Conservation (phyloP, 2,888 invertebrate species). For the Cremastobaeus sp. region DNA sequence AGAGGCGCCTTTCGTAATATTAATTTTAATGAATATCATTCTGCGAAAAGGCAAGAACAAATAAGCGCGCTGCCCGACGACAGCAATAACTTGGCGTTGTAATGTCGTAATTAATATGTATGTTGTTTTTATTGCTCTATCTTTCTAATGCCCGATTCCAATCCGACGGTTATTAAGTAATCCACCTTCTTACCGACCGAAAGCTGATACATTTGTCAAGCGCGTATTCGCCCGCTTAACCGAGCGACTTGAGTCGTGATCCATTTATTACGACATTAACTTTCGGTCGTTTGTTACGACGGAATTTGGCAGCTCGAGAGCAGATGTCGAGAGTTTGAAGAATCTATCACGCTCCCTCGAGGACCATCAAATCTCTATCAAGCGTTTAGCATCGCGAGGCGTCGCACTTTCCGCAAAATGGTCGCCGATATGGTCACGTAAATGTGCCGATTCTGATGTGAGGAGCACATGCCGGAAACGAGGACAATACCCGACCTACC, state of each 20-base stretch:
- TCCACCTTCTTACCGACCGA: slow-evolving; percentile 8
- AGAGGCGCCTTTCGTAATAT: slow-evolving; percentile 42
- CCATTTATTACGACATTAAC: not conserved
- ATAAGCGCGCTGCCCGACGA: slow-evolving; percentile 13
- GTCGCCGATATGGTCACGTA: no score
- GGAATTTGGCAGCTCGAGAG: no score
- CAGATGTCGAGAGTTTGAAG: not conserved
- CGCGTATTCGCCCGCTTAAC: not conserved
- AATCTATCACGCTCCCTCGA: no score
- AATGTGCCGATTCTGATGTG: no score
- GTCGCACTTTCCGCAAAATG: slow-evolving; percentile 33
- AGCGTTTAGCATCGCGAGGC: no score
- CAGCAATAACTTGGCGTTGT: slow-evolving; percentile 35
- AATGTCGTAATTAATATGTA: slow-evolving; percentile 37
- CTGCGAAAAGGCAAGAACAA: slow-evolving; percentile 2
- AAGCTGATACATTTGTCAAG: slow-evolving; percentile 21
- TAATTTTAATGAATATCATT: slow-evolving; percentile 49
- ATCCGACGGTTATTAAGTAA: slow-evolving; percentile 29
- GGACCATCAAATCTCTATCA: no score
- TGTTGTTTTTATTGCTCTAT: slow-evolving; percentile 30
- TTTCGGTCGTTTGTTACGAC: not conserved
- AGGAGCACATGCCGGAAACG: slow-evolving; percentile 68
- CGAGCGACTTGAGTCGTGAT: no score
- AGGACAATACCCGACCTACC: slow-evolving; percentile 46
- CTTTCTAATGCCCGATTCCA: slow-evolving; percentile 20